These are phyloP conservation scores for Ceratina japonica DNA, from an alignment of 1,140 invertebrate genomes.

Conservation along the genomic window DNA sequence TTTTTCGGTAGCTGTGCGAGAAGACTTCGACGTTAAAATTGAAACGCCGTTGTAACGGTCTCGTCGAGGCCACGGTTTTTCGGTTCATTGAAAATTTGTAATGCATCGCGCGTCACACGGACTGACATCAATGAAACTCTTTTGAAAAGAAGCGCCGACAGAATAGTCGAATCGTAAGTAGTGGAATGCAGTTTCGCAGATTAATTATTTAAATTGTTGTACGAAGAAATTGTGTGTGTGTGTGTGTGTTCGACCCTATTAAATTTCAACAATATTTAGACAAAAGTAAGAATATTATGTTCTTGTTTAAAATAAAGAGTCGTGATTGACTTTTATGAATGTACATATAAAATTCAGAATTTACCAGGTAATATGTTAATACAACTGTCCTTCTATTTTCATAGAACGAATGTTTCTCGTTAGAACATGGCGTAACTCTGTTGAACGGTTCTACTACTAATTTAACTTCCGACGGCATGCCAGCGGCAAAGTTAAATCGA, in stretches of 20 bases:
- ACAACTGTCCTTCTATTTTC: conserved; percentile 1
- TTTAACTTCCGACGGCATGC: conserved; percentile 59
- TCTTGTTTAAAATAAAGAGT: too few relatives aligned
- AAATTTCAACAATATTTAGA: too few relatives aligned
- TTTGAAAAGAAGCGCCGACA: background rate
- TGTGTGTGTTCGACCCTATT: too few relatives aligned
- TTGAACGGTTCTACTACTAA: conserved; percentile 59
- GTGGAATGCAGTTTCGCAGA: too few relatives aligned
- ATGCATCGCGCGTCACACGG: background rate
- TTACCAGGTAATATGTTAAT: conserved; percentile 34
- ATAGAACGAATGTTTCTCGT: conserved; percentile 58
- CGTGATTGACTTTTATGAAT: background rate
- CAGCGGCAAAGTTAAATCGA: conserved; percentile 62
- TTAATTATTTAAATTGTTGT: too few relatives aligned
- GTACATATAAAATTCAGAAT: background rate
- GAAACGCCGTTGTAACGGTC: conserved; percentile 15
- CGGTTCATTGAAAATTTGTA: conserved; percentile 17
- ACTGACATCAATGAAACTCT: background rate
- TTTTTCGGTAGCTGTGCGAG: background rate
- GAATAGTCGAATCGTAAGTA: too few relatives aligned
- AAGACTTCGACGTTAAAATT: conserved; percentile 28
- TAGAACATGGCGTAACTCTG: conserved; percentile 57
- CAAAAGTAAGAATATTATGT: too few relatives aligned
- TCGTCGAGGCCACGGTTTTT: background rate
- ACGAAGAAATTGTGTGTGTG: too few relatives aligned